A percentile compares a stretch with the other conserved stretches of the same genome.
Evolutionary conservation across 2,113 vertebrate species (phyloP).

Genomic region (Australoheros scitulus): DNA sequence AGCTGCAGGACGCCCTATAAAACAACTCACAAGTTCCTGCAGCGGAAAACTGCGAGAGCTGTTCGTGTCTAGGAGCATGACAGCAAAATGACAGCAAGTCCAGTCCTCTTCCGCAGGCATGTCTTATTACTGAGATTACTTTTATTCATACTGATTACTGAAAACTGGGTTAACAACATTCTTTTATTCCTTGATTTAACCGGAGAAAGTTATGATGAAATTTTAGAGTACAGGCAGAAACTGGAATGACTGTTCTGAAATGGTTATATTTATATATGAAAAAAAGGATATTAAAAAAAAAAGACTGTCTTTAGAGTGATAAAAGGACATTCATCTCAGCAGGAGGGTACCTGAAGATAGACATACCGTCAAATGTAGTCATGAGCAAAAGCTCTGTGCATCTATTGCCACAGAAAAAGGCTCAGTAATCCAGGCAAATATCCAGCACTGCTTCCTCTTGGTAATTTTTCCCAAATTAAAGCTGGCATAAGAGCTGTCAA

Average conservation of each 20-base stretch:
- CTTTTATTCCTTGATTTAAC: neutral
- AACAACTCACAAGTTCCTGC: neutral
- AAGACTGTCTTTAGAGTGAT: neutral
- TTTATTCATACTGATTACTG: neutral
- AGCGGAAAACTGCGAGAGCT: neutral
- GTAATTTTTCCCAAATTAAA: conserved; percentile 46
- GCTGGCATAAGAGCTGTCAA: conserved; percentile 35
- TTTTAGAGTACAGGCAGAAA: neutral
- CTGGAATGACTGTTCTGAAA: neutral
- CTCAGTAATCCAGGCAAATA: conserved; percentile 53
- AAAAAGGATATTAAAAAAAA: neutral
- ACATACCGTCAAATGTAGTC: conserved; percentile 73
- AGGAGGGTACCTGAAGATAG: neutral
- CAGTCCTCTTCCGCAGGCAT: neutral
- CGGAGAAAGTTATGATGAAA: neutral
- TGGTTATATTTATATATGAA: neutral
- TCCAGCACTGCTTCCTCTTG: conserved; percentile 54
- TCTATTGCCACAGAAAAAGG: conserved; percentile 43
- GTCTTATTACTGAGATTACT: neutral
- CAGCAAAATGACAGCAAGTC: neutral
- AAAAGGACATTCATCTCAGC: neutral
- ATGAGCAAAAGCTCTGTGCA: conserved; percentile 57
- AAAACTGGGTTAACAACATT: neutral
- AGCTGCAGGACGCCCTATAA: no score
- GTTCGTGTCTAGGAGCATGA: conserved; percentile 16